These are phyloP conservation scores for Mellilla xanthometata DNA, from an alignment of 2,888 invertebrate species.

Conservation along the genomic window DNA sequence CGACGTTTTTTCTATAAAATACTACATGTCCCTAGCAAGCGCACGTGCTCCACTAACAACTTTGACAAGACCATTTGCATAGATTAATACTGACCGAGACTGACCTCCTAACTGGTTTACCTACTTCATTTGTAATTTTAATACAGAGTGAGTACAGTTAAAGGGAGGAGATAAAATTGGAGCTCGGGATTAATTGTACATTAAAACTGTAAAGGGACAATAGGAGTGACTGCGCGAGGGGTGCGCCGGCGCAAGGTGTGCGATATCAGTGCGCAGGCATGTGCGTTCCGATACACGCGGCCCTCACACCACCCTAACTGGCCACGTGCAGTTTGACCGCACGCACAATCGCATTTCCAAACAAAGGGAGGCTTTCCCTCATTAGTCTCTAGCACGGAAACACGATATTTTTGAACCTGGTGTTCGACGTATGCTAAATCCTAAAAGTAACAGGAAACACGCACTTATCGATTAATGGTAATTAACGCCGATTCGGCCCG, in stretches of 20 bases:
- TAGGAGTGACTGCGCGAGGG: slow-evolving; percentile 63
- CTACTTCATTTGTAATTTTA: slow-evolving; percentile 22
- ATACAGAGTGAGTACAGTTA: slow-evolving; percentile 11
- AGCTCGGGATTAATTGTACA: slow-evolving; percentile 13
- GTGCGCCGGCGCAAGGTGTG: slow-evolving; percentile 75
- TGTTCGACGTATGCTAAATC: slow-evolving; percentile 5
- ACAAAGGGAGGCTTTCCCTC: slow-evolving; percentile 56
- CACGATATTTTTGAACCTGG: slow-evolving; percentile 11
- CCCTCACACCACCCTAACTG: slow-evolving; percentile 48
- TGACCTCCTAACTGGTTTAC: slow-evolving; percentile 26
- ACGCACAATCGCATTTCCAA: slow-evolving; percentile 56
- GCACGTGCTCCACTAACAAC: slow-evolving; percentile 27
- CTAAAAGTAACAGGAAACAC: slow-evolving; percentile 34
- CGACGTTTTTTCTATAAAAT: slow-evolving; percentile 16
- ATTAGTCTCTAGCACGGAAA: slow-evolving; percentile 33
- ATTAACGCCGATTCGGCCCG: slow-evolving; percentile 56
- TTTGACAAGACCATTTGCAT: slow-evolving; percentile 23
- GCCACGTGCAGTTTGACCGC: slow-evolving; percentile 46
- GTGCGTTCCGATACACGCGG: slow-evolving; percentile 72
- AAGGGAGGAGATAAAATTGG: background rate
- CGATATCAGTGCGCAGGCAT: slow-evolving; percentile 74
- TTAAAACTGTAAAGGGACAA: slow-evolving; percentile 36
- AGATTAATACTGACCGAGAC: slow-evolving; percentile 16
- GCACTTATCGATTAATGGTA: slow-evolving; percentile 55
- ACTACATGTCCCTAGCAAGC: slow-evolving; percentile 12